phyloP scores from a whole-genome alignment of 1,140 invertebrate species.

The Caenorhabditis briggsae region DNA sequence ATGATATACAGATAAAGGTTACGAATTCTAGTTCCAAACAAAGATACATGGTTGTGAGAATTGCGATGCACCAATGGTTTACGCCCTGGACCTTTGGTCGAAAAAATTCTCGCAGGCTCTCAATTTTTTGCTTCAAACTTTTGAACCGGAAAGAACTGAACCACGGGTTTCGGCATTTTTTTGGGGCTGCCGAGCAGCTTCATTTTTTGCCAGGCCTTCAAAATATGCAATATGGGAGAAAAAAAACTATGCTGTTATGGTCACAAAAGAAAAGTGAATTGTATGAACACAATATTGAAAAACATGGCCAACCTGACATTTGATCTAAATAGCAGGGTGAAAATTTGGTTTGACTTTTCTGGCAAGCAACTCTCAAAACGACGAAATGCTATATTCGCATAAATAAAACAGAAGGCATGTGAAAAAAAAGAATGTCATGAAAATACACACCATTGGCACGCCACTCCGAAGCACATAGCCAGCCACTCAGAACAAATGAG shows the following conservation, averaged over 20 bases:
- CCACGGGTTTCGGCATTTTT: background rate
- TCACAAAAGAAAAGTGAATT: no score
- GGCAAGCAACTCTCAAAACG: slow-evolving; percentile 41
- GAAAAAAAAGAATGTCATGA: slow-evolving; percentile 47
- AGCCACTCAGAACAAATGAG: slow-evolving; percentile 53
- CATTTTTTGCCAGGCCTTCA: background rate
- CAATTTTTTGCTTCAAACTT: slow-evolving; percentile 2
- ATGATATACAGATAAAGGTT: background rate
- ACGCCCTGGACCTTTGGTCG: background rate
- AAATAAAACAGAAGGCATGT: slow-evolving; percentile 54
- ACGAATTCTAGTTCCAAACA: background rate
- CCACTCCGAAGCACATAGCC: slow-evolving; percentile 12
- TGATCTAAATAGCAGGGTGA: no score
- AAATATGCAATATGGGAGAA: background rate
- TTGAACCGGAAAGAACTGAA: slow-evolving; percentile 28
- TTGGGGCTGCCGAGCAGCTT: background rate
- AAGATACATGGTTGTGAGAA: no score
- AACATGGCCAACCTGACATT: no score
- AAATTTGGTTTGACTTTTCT: background rate
- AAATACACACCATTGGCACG: slow-evolving; percentile 31
- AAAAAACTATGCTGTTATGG: background rate
- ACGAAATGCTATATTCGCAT: slow-evolving; percentile 36
- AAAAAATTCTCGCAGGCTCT: background rate
- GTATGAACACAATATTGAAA: no score
- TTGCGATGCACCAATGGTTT: background rate